Evolutionary conservation across 2,797 vertebrate species (phyloP).

Genomic region (Leptatherina wallacei): DNA sequence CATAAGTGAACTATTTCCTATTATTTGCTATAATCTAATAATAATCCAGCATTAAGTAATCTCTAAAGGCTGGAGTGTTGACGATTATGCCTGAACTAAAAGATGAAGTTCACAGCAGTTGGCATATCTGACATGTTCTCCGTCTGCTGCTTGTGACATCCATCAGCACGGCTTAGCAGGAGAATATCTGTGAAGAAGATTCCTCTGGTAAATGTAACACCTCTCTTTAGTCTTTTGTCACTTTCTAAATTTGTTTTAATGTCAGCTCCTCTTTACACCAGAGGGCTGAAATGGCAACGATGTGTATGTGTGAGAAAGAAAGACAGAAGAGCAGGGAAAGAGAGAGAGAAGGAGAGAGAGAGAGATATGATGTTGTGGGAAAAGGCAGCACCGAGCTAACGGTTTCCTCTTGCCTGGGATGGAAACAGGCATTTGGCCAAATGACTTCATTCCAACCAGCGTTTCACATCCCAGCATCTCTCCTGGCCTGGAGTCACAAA

Average conservation of each 20-base stretch:
- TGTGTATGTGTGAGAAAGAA: constrained; percentile 10
- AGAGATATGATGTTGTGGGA: constrained; percentile 68
- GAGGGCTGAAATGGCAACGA: constrained; percentile 31
- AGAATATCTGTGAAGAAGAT: constrained; percentile 48
- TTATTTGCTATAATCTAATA: constrained; percentile 1
- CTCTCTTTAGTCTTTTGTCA: constrained; percentile 56
- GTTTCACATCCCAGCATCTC: constrained; percentile 74
- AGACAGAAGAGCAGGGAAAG: neutral
- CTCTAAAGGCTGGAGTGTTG: neutral
- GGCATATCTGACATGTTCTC: neutral
- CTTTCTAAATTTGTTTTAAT: constrained; percentile 63
- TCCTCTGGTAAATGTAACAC: constrained; percentile 53
- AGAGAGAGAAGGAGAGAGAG: constrained; percentile 13
- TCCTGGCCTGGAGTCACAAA: constrained; percentile 66
- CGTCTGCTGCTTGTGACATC: constrained; percentile 23
- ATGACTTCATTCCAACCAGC: constrained; percentile 83
- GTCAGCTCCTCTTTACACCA: constrained; percentile 52
- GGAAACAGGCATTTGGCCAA: constrained; percentile 86
- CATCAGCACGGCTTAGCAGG: constrained; percentile 11
- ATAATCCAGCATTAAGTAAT: neutral
- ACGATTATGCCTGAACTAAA: neutral
- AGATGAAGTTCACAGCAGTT: neutral
- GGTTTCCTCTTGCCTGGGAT: constrained; percentile 82
- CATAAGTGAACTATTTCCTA: neutral
- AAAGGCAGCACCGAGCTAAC: constrained; percentile 71